Conservation (phyloP, 2,797 vertebrate species). For the Avahi laniger region DNA sequence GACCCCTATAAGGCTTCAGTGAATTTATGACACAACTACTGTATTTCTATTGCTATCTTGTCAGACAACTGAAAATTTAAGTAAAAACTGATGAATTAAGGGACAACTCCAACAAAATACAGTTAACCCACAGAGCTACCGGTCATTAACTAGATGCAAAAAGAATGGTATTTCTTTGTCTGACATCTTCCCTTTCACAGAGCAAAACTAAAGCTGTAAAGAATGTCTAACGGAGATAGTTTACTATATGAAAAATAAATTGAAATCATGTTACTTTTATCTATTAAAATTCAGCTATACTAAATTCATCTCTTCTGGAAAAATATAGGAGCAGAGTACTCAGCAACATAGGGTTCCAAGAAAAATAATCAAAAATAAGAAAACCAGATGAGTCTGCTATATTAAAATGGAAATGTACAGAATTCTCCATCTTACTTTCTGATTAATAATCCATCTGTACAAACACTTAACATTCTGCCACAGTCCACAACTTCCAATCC, state of each 20-base stretch:
- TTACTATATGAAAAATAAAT: conserved; percentile 19
- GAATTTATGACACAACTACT: conserved; percentile 10
- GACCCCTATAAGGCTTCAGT: neutral
- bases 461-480: conserved; percentile 37
- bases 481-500: neutral
- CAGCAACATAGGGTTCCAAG: conserved; percentile 14
- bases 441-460: conserved; percentile 54
- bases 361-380: conserved; percentile 49
- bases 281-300: conserved; percentile 46
- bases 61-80: conserved; percentile 50
- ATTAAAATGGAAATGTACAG: conserved; percentile 38
- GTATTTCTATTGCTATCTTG: conserved; percentile 5
- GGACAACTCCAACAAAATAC: conserved; percentile 31
- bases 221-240: neutral
- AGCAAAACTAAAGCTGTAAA: conserved; percentile 41
- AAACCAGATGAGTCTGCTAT: conserved; percentile 18
- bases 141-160: conserved; percentile 17
- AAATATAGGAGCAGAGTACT: neutral
- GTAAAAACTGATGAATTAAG: conserved; percentile 23
- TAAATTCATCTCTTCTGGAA: conserved; percentile 39
- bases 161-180: conserved; percentile 34
- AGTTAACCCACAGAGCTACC: neutral
- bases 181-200: neutral
- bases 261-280: conserved; percentile 31
- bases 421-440: conserved; percentile 19